Percentiles rank a stretch among this genome's conserved stretches.
These are phyloP conservation scores for Nomada hirtipes DNA, from an alignment of 2,888 invertebrate genomes.

Conservation along the genomic window DNA sequence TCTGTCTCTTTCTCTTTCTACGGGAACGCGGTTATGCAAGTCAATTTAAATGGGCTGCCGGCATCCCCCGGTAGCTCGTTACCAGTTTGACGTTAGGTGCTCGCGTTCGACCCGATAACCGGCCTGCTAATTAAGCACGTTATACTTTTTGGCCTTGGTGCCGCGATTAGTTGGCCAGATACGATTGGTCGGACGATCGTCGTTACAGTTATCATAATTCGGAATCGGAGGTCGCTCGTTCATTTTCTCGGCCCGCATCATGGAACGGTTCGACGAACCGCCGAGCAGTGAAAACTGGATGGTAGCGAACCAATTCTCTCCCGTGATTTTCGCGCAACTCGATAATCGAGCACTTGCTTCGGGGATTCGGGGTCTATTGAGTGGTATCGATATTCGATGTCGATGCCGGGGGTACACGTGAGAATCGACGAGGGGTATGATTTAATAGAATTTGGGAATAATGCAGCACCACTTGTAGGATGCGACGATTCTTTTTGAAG, in stretches of 20 bases:
- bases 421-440: too few species aligned
- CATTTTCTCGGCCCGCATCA: slow-evolving; percentile 27
- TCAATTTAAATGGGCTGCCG: slow-evolving; percentile 80
- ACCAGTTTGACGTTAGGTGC: slow-evolving; percentile 68
- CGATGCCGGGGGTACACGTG: too few species aligned
- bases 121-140: slow-evolving; percentile 67
- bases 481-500: too few species aligned
- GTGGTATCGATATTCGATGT: too few species aligned
- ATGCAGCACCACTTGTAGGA: too few species aligned
- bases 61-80: slow-evolving; percentile 65
- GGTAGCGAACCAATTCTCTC: too few species aligned
- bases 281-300: too few species aligned
- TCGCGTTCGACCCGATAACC: slow-evolving; percentile 61
- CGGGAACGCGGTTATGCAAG: slow-evolving; percentile 78
- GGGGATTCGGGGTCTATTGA: too few species aligned
- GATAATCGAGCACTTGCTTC: too few species aligned
- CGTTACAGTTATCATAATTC: slow-evolving; percentile 68
- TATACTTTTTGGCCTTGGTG: slow-evolving; percentile 59
- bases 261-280: not conserved
- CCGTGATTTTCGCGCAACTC: too few species aligned
- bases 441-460: too few species aligned
- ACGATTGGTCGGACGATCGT: slow-evolving; percentile 60
- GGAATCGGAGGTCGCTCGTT: slow-evolving; percentile 48
- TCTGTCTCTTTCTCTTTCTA: slow-evolving; percentile 29
- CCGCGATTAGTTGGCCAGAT: slow-evolving; percentile 47